These are phyloP conservation scores for Streblospio benedicti DNA, from an alignment of 1,140 invertebrate species.

Conservation along the genomic window DNA sequence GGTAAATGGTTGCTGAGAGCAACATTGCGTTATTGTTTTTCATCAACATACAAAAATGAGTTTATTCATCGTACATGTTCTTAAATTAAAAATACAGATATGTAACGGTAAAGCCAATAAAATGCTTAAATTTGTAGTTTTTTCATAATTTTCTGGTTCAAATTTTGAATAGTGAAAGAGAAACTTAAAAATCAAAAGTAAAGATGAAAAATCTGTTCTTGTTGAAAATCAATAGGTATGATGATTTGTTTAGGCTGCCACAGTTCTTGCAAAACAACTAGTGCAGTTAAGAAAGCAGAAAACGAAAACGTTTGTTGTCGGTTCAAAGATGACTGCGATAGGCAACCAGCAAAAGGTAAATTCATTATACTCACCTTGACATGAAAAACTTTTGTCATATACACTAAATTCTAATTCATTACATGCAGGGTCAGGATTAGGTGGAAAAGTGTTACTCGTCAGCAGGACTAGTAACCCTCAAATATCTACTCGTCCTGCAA, in stretches of 20 bases:
- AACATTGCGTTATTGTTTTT: background rate
- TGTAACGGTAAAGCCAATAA: background rate
- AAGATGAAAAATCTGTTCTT: constrained; percentile 13
- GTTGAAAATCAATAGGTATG: constrained; percentile 3
- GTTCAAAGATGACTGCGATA: constrained; percentile 64
- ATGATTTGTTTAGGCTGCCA: constrained; percentile 48
- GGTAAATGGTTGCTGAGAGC: constrained; percentile 42
- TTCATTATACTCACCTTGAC: constrained; percentile 1
- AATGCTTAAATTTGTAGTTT: background rate
- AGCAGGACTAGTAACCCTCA: too few species aligned
- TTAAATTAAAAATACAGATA: background rate
- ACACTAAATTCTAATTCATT: too few species aligned
- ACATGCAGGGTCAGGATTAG: too few species aligned
- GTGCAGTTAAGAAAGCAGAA: constrained; percentile 80
- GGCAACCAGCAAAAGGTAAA: constrained; percentile 54
- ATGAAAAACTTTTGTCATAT: too few species aligned
- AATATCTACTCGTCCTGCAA: too few species aligned
- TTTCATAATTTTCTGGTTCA: background rate
- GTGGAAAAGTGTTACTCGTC: too few species aligned
- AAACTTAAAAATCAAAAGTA: constrained; percentile 6
- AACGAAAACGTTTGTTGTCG: constrained; percentile 66
- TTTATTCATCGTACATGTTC: background rate
- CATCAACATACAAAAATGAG: background rate
- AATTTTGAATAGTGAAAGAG: background rate
- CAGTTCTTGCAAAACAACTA: constrained; percentile 78